Evolutionary conservation across 1,140 invertebrate species (phyloP), one percentile per base, ranked within the genome.

Genomic region (Sminthurinus signatus): DNA sequence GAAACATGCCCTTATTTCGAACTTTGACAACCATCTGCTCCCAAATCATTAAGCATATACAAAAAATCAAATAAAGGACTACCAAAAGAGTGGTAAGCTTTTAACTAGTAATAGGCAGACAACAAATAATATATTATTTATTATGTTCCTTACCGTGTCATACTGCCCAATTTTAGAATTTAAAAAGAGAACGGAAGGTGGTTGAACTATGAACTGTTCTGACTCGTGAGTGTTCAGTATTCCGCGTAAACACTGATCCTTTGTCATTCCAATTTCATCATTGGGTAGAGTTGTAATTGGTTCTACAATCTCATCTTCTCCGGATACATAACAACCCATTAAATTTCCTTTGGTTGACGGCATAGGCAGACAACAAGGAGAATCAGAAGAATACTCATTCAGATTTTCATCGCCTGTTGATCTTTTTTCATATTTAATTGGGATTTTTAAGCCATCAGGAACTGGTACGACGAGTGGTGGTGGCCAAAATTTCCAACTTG

Each of bases 401-500:
- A 31, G 36, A 10, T 32, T 17, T 46, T 55, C 48, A 23, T 29
- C 44, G 1, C 31, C 12, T 5, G n/a, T 19, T 8, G 25, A 50
- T 17, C 25, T 28, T 23, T 48, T 23, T 23, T 21, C 19, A 1
- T 51, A n/a, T 36, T 54, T 48, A 32, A 65, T 27, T 21, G 58
- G 64, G 1, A 66, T 60, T 28, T 57, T 56, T 8, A 66, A 12
- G 2, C 51, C 60, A 31, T 15, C 27, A 10, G 27, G 36, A 2
- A 66, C 19, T 27, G 27, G 29, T n/a, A n/a, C n/a, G 14, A 57
- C 27, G 17, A 64, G 17, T 15, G 44, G 58, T 27, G 67, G 67
- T 15, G 67, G 67, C 67, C 67, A 68, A 12, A 57, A 36, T 27
- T 58, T 62, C 54, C 60, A 67, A 27, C 55, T 44, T 19, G 62